These are phyloP conservation scores for Pachypanchax playfairii DNA, from an alignment of 2,113 vertebrate species.

Conservation along the genomic window DNA sequence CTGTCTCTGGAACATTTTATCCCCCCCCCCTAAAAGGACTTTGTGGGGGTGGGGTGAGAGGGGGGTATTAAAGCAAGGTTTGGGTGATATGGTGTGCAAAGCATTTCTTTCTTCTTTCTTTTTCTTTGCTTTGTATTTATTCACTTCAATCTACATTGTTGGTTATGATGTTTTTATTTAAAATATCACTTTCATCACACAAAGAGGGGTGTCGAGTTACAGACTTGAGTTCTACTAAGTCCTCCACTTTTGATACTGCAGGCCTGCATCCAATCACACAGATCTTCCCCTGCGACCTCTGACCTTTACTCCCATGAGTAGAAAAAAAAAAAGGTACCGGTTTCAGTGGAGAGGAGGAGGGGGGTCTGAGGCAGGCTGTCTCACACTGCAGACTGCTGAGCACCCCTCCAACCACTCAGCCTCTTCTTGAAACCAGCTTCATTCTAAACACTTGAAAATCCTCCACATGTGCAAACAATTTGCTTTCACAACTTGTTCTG, in stretches of 20 bases:
- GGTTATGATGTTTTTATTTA: slow-evolving; percentile 43
- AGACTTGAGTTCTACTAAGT: slow-evolving; percentile 48
- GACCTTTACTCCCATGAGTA: slow-evolving; percentile 67
- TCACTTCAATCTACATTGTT: slow-evolving; percentile 48
- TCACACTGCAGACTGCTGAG: slow-evolving; percentile 53
- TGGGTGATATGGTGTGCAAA: slow-evolving; percentile 39
- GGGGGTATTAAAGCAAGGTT: slow-evolving; percentile 11
- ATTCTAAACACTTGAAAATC: slow-evolving; percentile 79
- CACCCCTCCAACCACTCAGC: neutral
- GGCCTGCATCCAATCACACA: slow-evolving; percentile 77
- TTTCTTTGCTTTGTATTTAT: slow-evolving; percentile 53
- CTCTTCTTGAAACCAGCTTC: slow-evolving; percentile 72
- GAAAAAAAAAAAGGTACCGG: slow-evolving; percentile 69
- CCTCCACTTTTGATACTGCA: slow-evolving; percentile 63
- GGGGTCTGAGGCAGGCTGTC: slow-evolving; percentile 51
- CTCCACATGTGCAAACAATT: slow-evolving; percentile 82
- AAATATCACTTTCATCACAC: slow-evolving; percentile 71
- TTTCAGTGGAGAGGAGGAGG: slow-evolving; percentile 62
- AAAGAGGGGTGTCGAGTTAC: slow-evolving; percentile 48
- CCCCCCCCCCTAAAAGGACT: slow-evolving; percentile 42
- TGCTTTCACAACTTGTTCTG: slow-evolving; percentile 71
- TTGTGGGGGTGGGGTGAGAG: slow-evolving; percentile 52
- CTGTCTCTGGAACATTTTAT: slow-evolving; percentile 77
- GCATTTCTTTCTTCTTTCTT: slow-evolving; percentile 14
- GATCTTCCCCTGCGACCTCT: slow-evolving; percentile 73